Evolutionary conservation across 2,888 invertebrate species (phyloP).

Genomic region (Leptodirus hochenwartii): DNA sequence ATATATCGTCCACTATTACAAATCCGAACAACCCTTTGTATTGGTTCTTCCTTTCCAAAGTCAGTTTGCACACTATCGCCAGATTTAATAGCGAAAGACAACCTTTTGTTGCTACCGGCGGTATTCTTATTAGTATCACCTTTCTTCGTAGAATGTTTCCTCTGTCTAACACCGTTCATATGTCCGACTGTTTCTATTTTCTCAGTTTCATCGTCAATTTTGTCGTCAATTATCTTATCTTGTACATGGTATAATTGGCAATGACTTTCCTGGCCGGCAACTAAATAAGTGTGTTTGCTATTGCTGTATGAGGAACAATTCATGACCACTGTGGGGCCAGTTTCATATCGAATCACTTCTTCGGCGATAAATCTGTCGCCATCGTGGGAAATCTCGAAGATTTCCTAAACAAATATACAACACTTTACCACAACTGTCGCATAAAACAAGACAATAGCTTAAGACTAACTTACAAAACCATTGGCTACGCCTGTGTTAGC

Average conservation of each 20-base stretch:
- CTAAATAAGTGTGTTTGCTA: conserved; percentile 58
- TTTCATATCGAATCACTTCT: conserved; percentile 77
- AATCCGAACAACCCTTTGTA: conserved; percentile 62
- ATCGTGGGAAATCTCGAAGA: conserved; percentile 78
- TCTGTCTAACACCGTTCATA: conserved; percentile 14
- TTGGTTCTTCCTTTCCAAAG: conserved; percentile 56
- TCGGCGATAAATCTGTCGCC: conserved; percentile 68
- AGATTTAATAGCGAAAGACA: conserved; percentile 59
- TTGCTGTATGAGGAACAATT: conserved; percentile 62
- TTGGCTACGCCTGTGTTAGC: conserved; percentile 95
- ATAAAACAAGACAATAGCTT: conserved; percentile 3
- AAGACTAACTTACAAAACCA: conserved; percentile 66
- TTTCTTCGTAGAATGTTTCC: conserved; percentile 33
- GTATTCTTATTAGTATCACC: conserved; percentile 31
- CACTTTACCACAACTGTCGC: conserved; percentile 1
- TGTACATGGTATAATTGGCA: conserved; percentile 67
- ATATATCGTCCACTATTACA: conserved; percentile 59
- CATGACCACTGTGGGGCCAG: conserved; percentile 81
- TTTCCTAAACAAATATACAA: conserved; percentile 46
- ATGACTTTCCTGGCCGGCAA: conserved; percentile 83
- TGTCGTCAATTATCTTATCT: conserved; percentile 28
- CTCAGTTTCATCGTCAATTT: too few species aligned
- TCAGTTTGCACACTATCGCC: conserved; percentile 72
- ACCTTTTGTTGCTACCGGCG: conserved; percentile 35
- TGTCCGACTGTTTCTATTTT: conserved; percentile 29